phyloP scores from a whole-genome alignment of 2,797 vertebrate species.

The Naso thynnoides region DNA sequence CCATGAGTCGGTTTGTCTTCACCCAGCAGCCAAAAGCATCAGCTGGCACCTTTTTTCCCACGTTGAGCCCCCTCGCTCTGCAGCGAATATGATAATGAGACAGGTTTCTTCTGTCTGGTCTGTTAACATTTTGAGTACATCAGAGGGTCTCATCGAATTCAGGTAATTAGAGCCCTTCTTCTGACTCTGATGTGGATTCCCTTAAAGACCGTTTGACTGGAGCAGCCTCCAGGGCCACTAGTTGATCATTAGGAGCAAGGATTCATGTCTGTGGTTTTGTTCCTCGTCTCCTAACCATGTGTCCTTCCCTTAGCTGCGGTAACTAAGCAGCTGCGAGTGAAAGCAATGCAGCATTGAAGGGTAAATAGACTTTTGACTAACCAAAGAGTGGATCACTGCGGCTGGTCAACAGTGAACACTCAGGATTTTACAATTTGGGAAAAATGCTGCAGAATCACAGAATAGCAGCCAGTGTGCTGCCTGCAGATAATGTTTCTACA shows the following conservation, averaged over 20 bases:
- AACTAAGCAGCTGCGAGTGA: conserved; percentile 7
- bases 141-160: conserved; percentile 60
- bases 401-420: background rate
- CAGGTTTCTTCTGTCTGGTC: conserved; percentile 62
- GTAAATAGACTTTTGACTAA: background rate
- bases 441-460: background rate
- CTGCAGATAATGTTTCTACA: too few relatives aligned
- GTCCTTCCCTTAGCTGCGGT: conserved; percentile 30
- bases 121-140: conserved; percentile 68
- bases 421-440: background rate
- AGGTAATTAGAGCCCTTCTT: conserved; percentile 73
- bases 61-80: conserved; percentile 20
- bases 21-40: conserved; percentile 39
- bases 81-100: conserved; percentile 73
- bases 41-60: conserved; percentile 47
- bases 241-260: conserved; percentile 75
- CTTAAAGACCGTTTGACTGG: conserved; percentile 65
- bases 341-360: background rate
- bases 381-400: background rate
- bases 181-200: conserved; percentile 66
- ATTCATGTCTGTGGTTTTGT: conserved; percentile 36
- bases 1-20: conserved; percentile 25
- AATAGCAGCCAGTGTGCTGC: background rate
- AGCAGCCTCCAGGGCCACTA: conserved; percentile 60
- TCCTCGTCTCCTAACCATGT: conserved; percentile 39